Evolutionary conservation across 2,113 vertebrate species (phyloP), one percentile per base, ranked within the genome.

Genomic region (Halichoeres trimaculatus): DNA sequence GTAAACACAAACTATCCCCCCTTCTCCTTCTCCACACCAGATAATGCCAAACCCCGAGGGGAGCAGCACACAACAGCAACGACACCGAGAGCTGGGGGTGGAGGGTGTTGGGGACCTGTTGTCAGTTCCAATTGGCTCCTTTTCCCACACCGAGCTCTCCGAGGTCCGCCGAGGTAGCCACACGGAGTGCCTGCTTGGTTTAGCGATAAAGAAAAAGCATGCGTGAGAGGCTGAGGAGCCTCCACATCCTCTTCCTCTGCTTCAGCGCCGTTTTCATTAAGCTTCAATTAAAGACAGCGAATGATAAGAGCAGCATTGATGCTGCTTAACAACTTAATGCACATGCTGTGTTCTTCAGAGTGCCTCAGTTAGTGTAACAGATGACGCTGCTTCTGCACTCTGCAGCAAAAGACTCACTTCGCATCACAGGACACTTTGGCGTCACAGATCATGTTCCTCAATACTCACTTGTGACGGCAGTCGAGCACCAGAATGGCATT

Each of bases 51-150:
- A 5, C 58, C 88, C 78, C 4, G 8, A 20, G 72, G 85, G 88
- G 86, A 45, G 61, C 55, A 24, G 57, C 54, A 38, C 51, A 79
- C 85, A 69, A 54, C 76, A 64, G 71, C 65, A 47, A 47, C 11
- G 6, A 70, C 62, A 68, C 62, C 64, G 45, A 57, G 63, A 63
- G 41, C 68, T 52, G 65, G 59, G 41, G 23, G 55, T 24, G 10
- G 30, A 20, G 57, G 70, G 82, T 75, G 78, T 73, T 45, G 20
- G 77, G 56, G 78, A 81, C 71, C 77, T 72, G 85, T 67, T 89
- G 88, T 89, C 85, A 88, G 56, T 85, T 90, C 78, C 72, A 58
- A 87, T 90, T 60, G 74, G 51, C 58, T 83, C 10, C 40, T 64
- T 77, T 74, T 38, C 68, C 55, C 40, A 61, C 72, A 38, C 43